Base-by-base conservation (phyloP, 2,888 invertebrate genomes). In the Trissoscelio sp. region DNA sequence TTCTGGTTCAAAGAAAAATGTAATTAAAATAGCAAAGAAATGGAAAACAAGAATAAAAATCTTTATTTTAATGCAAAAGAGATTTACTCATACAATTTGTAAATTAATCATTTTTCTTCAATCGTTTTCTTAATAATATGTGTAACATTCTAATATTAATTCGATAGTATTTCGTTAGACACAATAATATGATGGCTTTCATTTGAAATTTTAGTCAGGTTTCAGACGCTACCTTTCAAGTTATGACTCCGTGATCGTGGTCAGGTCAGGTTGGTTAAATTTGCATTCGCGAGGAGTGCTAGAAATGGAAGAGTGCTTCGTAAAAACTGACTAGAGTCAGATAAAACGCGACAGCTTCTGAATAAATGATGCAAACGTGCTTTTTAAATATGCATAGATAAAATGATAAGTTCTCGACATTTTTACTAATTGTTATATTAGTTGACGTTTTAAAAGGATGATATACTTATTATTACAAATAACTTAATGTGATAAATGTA, bases 171-270 rank as follows among this genome's bases (percentile, higher is more conserved):
- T 78, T 57, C 55, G 37, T 70, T 57, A 69, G 69, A 64, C 16
- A 70, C 62, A 46, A 73, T 69, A 55, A 73, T 67, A 55, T 67
- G 58, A 60, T 31, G 46, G 42, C 46, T 74, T 60, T 64, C 74
- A 80, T 75, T 75, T 70, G 74, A 75, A 75, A 75, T 74, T 80
- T 74, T 70, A 80, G 74, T 69, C 80, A 75, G 80, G 74, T 70
- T 70, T 80, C 64, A 74, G 80, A 80, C 57, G 70, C 48, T 66
- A 69, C 62, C 80, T 80, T 75, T 75, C 80, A 75, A 69, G 70
- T 75, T 80, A 75, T 75, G 69, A 74, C 75, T 69, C 73, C 57
- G 58, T 72, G 66, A 79, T 79, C 80, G 75, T 66, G 62, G 73
- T 79, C 73, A 66, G 69, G 79, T 80, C 79, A 58, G 55, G 75